A percentile compares a stretch with the other conserved stretches of the same genome.
phyloP scores from a whole-genome alignment of 2,888 invertebrate genomes.

The Eupeodes luniger region DNA sequence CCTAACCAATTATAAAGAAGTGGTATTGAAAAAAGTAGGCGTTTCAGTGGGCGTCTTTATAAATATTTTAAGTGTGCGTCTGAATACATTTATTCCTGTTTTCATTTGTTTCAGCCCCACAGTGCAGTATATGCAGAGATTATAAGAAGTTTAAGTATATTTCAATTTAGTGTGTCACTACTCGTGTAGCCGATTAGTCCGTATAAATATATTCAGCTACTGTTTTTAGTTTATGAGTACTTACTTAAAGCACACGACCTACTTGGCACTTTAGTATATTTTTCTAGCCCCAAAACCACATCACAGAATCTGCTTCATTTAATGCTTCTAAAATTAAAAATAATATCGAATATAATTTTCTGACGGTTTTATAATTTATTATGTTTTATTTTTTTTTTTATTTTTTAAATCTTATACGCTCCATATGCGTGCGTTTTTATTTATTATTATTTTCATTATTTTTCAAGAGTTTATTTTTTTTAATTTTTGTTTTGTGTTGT shows the following conservation, averaged over 20 bases:
- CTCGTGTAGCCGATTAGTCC: slow-evolving; percentile 64
- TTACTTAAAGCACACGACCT: slow-evolving; percentile 50
- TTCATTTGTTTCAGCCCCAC: background rate
- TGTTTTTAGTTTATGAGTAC: slow-evolving; percentile 56
- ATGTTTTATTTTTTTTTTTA: background rate
- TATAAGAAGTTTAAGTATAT: background rate
- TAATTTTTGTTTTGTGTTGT: background rate
- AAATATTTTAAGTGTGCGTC: no score
- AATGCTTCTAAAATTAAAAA: slow-evolving; percentile 24
- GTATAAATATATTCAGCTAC: slow-evolving; percentile 49
- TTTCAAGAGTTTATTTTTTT: slow-evolving; percentile 42
- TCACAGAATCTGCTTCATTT: background rate
- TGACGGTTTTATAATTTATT: slow-evolving; percentile 9
- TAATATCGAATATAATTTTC: slow-evolving; percentile 55
- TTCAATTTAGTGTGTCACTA: slow-evolving; percentile 65
- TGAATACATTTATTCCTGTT: background rate
- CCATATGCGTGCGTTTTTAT: slow-evolving; percentile 46
- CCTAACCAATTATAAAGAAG: no score
- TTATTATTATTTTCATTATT: slow-evolving; percentile 55
- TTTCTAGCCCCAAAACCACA: slow-evolving; percentile 53
- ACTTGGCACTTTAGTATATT: slow-evolving; percentile 46
- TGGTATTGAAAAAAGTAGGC: no score
- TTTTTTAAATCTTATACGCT: background rate
- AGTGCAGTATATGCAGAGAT: background rate
- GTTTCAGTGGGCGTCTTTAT: no score